phyloP scores from a whole-genome alignment of 2,113 vertebrate genomes.

The Chrysochloris asiatica region DNA sequence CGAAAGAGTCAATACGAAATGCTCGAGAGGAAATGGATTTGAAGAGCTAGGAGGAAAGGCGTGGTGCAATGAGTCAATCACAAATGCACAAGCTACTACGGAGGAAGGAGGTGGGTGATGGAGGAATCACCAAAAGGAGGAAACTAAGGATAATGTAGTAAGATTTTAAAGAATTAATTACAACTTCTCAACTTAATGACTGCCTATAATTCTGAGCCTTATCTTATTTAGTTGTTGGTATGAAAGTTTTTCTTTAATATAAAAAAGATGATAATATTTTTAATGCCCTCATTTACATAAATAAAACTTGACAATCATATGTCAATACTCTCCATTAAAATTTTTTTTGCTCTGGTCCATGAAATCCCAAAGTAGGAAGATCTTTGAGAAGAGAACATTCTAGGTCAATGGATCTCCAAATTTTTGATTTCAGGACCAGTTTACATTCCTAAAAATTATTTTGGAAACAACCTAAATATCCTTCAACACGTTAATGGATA shows the following conservation, averaged over 20 bases:
- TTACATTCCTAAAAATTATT: conserved; percentile 8
- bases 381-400: background rate
- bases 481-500: conserved; percentile 17
- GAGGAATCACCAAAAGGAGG: background rate
- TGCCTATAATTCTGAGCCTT: background rate
- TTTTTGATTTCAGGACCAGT: background rate
- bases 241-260: background rate
- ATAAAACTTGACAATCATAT: background rate
- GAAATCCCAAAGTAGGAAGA: background rate
- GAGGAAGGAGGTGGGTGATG: background rate
- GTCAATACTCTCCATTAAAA: background rate
- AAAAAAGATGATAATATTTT: background rate
- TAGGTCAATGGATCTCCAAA: background rate
- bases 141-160: background rate
- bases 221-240: background rate
- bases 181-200: background rate
- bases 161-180: background rate
- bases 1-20: background rate
- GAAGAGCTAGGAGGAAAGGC: background rate
- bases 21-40: background rate
- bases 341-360: background rate
- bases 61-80: background rate
- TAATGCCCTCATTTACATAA: background rate
- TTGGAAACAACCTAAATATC: background rate
- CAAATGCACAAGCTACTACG: background rate